Evolutionary conservation across 1,140 invertebrate genomes (phyloP), one percentile per base, ranked within the genome.

Genomic region (Phortica variegata): DNA sequence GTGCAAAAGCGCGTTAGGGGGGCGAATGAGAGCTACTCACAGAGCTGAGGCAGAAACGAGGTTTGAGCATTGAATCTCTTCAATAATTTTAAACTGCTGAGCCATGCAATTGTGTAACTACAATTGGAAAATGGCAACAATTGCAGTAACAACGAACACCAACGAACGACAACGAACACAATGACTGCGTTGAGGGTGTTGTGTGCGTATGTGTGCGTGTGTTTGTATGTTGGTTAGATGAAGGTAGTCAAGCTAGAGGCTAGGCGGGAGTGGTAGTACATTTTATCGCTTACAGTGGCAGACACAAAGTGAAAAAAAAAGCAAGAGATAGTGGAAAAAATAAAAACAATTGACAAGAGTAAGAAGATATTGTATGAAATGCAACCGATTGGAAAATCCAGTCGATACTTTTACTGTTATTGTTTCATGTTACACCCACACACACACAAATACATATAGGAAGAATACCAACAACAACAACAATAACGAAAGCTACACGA

Each of bases 371-470:
- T 53, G 57, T 68, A 62, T 68, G 54, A 60, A 65, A 65, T 70
- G 65, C 65, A 70, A 58, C 66, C 66, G 55, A 50, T 70, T 48
- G 65, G 65, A 70, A 70, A 70, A 70, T 70, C 66, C 66, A 58
- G 65, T 58, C 65, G 56, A 70, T 70, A 65, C 61, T 62, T 71
- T 70, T 69, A 69, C 56, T 63, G 60, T 58, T 68, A 69, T 68
- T 65, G 63, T 66, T 68, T 63, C 44, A 58, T 65, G 57, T 68
- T 52, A 34, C 52, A 39, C 20, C 18, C 3, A 38, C 18, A 31
- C 26, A 12, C n/a, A 17, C 41, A 32, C 18, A 43, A n/a, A n/a
- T n/a, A n/a, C n/a, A n/a, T n/a, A n/a, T n/a, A n/a, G n/a, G n/a
- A n/a, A n/a, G n/a, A 26, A 26, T 10, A 26, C 5, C 23, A 26